Base-by-base conservation (phyloP, 2,113 vertebrate species). In the Percina caprodes region DNA sequence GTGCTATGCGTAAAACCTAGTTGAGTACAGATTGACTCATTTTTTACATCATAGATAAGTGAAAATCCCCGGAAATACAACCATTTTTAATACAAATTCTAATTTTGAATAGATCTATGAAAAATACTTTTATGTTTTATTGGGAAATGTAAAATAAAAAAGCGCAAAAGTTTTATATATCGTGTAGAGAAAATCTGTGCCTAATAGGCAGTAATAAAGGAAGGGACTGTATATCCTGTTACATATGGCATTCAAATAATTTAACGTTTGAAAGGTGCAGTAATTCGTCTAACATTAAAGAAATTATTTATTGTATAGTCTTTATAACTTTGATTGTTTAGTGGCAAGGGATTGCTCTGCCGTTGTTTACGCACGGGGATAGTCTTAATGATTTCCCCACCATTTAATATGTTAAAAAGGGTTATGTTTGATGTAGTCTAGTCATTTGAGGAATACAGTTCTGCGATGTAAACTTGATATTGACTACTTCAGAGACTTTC, bases 1-100 rank as follows among this genome's bases (percentile, higher is more conserved):
- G 11, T 33, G 21, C n/a, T 51, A 61, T 70, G 59, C 79, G 76
- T 63, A 63, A 89, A 61, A 48, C 11, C 23, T 11, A 45, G 12
- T 58, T 58, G n/a, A 14, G 6, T 51, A 19, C 24, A 26, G 6
- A 65, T 48, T 1, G 71, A 35, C 1, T 58, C 2, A 3, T 63
- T 56, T 56, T 49, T 16, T 39, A 23, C 13, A 12, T 52, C 48
- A 8, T n/a, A 2, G 52, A 69, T 23, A 13, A 19, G 3, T n/a
- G 12, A 19, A 62, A 39, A n/a, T 1, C 10, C 6, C n/a, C 12
- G 26, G 6, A 48, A 59, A 60, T 49, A 46, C 19, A 60, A 26
- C 16, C 7, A 30, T n/a, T 33, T 35, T 19, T 18, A 24, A 39
- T 54, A 15, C 3, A 11, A 39, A 21, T 23, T 6, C 5, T 16